phyloP scores from a whole-genome alignment of 1,140 invertebrate species.

The Triops cancriformis region DNA sequence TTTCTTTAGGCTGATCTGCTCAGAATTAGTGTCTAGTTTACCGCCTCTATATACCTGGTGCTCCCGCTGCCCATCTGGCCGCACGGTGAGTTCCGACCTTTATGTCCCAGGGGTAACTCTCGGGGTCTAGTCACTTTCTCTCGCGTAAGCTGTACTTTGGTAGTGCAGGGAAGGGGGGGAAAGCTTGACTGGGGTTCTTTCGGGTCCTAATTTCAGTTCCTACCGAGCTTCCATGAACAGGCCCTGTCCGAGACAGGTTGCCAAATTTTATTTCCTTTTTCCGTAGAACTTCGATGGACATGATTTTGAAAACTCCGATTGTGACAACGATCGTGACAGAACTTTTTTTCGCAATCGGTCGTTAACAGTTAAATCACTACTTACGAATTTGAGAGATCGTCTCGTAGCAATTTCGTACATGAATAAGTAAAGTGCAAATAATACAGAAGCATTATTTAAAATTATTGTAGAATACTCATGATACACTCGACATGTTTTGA shows the following conservation, averaged over 20 bases:
- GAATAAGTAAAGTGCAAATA: no score
- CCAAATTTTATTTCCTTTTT: no score
- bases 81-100: conserved; percentile 25
- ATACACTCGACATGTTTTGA: no score
- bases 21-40: conserved; percentile 25
- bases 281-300: no score
- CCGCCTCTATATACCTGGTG: conserved; percentile 22
- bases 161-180: conserved; percentile 15
- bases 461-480: no score
- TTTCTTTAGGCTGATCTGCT: conserved; percentile 28
- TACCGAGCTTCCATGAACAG: conserved; percentile 19
- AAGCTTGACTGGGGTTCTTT: conserved; percentile 20
- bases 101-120: conserved; percentile 17
- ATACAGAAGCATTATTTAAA: no score
- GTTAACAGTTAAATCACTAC: no score
- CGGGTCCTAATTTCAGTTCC: conserved; percentile 12
- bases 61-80: conserved; percentile 26
- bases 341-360: no score
- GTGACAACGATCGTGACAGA: no score
- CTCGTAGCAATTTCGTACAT: no score
- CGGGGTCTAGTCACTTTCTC: conserved; percentile 21
- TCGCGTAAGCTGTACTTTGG: conserved; percentile 16
- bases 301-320: no score
- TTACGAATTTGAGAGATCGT: no score
- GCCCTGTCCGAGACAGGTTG: conserved; percentile 24